phyloP scores from a whole-genome alignment of 2,888 invertebrate species.

The Platycheirus albimanus region DNA sequence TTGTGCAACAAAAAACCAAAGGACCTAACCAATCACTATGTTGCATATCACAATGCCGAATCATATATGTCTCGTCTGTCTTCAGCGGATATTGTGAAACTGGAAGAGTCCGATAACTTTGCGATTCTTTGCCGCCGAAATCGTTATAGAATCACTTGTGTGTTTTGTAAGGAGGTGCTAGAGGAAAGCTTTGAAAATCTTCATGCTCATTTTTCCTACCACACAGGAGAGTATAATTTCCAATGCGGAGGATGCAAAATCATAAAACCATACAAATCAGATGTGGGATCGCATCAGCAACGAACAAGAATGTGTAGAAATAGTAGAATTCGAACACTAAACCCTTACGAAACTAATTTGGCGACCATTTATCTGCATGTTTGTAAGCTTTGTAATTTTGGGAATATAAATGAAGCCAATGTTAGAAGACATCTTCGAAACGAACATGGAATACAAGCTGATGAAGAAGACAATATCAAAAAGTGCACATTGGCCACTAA shows the following conservation, averaged over 20 bases:
- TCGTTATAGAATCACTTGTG: constrained; percentile 72
- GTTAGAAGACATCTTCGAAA: constrained; percentile 76
- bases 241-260: constrained; percentile 75
- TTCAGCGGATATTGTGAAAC: constrained; percentile 52
- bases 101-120: constrained; percentile 69
- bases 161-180: constrained; percentile 75
- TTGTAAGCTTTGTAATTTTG: constrained; percentile 76
- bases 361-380: constrained; percentile 75
- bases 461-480: constrained; percentile 55
- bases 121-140: constrained; percentile 39
- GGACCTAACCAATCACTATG: constrained; percentile 76
- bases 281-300: constrained; percentile 75
- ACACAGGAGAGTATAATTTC: constrained; percentile 77
- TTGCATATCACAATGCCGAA: constrained; percentile 75
- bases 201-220: constrained; percentile 75
- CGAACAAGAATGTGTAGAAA: constrained; percentile 75
- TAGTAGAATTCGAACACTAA: constrained; percentile 61
- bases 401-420: constrained; percentile 77
- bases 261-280: constrained; percentile 75
- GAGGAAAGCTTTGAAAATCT: constrained; percentile 75
- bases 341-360: constrained; percentile 71
- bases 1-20: constrained; percentile 75
- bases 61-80: constrained; percentile 76
- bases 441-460: constrained; percentile 70
- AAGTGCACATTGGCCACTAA: constrained; percentile 75